These are phyloP conservation scores for Sebastolobus altivelis DNA, from an alignment of 2,797 vertebrate genomes.

Conservation along the genomic window DNA sequence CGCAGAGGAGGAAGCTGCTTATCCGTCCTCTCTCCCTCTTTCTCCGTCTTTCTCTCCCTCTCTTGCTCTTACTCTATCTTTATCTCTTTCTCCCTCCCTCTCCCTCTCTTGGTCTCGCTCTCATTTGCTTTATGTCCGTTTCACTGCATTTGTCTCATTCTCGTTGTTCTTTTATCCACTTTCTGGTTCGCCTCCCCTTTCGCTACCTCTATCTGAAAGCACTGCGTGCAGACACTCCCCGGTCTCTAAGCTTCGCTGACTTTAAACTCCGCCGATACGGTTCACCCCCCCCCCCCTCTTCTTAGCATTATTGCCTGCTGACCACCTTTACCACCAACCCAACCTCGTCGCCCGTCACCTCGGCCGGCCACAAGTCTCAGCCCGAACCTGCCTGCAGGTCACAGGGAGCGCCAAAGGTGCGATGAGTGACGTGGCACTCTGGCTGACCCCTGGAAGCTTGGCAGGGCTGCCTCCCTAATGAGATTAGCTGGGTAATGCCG, in stretches of 20 bases:
- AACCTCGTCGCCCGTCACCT: conserved; percentile 44
- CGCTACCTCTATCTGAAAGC: conserved; percentile 28
- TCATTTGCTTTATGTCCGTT: conserved; percentile 39
- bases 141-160: conserved; percentile 42
- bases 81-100: conserved; percentile 37
- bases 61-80: conserved; percentile 22
- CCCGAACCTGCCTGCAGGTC: conserved; percentile 76
- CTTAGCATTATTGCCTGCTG: conserved; percentile 15
- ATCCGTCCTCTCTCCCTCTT: conserved; percentile 53
- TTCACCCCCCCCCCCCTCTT: conserved; percentile 2
- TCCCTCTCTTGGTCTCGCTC: not conserved
- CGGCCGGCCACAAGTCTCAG: conserved; percentile 62
- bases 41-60: conserved; percentile 31
- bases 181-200: conserved; percentile 19
- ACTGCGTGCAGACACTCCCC: conserved; percentile 27
- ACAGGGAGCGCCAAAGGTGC: conserved; percentile 84
- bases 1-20: conserved; percentile 73
- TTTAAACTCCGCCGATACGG: conserved; percentile 14
- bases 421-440: conserved; percentile 89
- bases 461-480: conserved; percentile 86
- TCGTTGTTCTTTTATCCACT: conserved; percentile 33
- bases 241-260: conserved; percentile 18
- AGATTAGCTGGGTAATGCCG: conserved; percentile 89
- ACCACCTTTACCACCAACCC: conserved; percentile 39
- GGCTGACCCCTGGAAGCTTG: conserved; percentile 87